Conservation (phyloP, 30 jellyfish, hydroid and myxozoan species). For the Mastigias papua region DNA sequence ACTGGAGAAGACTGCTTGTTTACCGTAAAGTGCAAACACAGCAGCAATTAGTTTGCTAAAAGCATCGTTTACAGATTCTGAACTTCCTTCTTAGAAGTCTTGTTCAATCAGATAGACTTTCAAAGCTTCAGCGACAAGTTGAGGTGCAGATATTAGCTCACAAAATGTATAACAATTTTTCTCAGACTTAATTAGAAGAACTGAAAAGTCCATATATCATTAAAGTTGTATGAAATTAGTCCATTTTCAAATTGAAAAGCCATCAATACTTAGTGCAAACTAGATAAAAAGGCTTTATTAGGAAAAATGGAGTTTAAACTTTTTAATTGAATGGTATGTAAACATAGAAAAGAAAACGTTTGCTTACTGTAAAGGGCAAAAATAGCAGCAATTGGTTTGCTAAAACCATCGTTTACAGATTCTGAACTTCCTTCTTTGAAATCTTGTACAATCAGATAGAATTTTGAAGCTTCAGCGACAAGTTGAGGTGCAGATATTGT, state of each 20-base stretch:
- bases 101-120: slow-evolving; percentile 40
- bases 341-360: background rate
- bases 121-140: slow-evolving; percentile 42
- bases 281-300: too few species aligned
- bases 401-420: background rate
- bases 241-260: too few species aligned
- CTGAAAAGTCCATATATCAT: too few species aligned
- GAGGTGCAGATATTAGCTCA: slow-evolving; percentile 46
- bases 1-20: background rate
- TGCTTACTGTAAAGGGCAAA: slow-evolving; percentile 24
- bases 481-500: slow-evolving; percentile 43
- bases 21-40: slow-evolving; percentile 20
- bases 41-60: slow-evolving; percentile 41
- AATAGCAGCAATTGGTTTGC: slow-evolving; percentile 37
- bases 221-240: too few species aligned
- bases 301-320: too few species aligned
- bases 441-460: slow-evolving; percentile 37
- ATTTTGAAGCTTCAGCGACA: slow-evolving; percentile 42
- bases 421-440: slow-evolving; percentile 5
- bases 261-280: too few species aligned
- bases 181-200: too few species aligned
- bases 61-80: slow-evolving; percentile 1
- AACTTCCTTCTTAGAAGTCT: background rate
- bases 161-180: too few species aligned
- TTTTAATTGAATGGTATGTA: background rate